These are phyloP conservation scores for Sisyra terminalis DNA, from an alignment of 2,888 invertebrate genomes.

Conservation along the genomic window DNA sequence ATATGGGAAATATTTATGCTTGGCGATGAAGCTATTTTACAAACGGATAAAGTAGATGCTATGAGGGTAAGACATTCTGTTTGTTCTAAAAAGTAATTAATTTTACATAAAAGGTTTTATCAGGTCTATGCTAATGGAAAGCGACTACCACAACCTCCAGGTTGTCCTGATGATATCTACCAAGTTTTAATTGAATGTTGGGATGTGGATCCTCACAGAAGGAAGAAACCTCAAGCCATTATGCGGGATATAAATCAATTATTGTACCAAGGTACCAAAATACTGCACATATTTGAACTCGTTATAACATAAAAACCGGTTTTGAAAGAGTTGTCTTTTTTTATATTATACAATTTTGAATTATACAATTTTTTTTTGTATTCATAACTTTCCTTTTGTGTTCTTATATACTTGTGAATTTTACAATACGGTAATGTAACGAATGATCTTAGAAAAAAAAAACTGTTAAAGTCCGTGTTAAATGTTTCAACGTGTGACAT, in stretches of 20 bases:
- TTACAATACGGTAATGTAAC: no score
- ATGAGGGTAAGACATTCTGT: slow-evolving; percentile 19
- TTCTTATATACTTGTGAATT: no score
- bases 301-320: no score
- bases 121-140: slow-evolving; percentile 53
- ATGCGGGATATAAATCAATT: slow-evolving; percentile 74
- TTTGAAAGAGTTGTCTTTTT: no score
- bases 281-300: neutral
- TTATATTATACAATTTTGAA: no score
- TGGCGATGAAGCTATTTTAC: slow-evolving; percentile 31
- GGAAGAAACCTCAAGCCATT: slow-evolving; percentile 69
- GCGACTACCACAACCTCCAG: slow-evolving; percentile 43
- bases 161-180: slow-evolving; percentile 63
- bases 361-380: no score
- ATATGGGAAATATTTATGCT: slow-evolving; percentile 83
- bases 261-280: slow-evolving; percentile 44
- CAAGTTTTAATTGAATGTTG: slow-evolving; percentile 67
- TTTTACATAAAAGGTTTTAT: slow-evolving; percentile 10
- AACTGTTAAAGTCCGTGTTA: no score
- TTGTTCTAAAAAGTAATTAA: neutral
- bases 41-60: slow-evolving; percentile 19
- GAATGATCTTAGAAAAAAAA: no score
- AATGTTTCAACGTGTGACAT: no score
- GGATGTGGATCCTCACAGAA: slow-evolving; percentile 49
- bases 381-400: no score